A percentile compares a stretch with the other conserved stretches of the same genome.
These are phyloP conservation scores for Galaxias olidus DNA, from an alignment of 2,797 vertebrate species.

Conservation along the genomic window DNA sequence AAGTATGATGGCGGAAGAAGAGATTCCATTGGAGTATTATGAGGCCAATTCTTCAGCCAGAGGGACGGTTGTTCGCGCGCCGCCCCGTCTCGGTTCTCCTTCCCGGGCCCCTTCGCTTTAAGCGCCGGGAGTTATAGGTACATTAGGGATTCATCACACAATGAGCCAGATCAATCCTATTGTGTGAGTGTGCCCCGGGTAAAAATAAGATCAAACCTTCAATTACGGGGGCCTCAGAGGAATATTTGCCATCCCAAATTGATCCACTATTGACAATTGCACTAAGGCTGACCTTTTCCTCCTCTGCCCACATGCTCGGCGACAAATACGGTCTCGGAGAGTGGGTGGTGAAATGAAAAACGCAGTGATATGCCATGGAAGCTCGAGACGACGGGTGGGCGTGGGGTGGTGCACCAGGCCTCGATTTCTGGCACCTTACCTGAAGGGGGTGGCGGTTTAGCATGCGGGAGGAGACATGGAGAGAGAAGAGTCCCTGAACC, in stretches of 20 bases:
- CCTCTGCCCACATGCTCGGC: constrained; percentile 72
- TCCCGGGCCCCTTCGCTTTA: constrained; percentile 68
- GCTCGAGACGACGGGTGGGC: neutral
- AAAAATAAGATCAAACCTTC: constrained; percentile 78
- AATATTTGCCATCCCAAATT: constrained; percentile 75
- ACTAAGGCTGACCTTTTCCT: constrained; percentile 77
- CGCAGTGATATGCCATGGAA: neutral
- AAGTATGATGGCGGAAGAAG: constrained; percentile 63
- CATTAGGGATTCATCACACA: constrained; percentile 79
- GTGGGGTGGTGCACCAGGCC: neutral
- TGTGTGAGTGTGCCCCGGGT: constrained; percentile 71
- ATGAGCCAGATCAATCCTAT: constrained; percentile 72
- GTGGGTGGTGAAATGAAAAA: constrained; percentile 43
- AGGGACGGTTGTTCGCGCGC: constrained; percentile 56
- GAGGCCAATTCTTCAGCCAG: constrained; percentile 74
- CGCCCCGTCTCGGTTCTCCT: constrained; percentile 57
- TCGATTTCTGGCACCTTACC: neutral
- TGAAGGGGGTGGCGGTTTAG: constrained; percentile 26
- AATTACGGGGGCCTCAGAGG: constrained; percentile 73
- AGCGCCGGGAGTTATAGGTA: constrained; percentile 75
- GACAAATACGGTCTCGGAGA: constrained; percentile 67
- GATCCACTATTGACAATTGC: constrained; percentile 79
- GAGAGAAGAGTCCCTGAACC: constrained; percentile 39
- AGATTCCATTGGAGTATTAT: constrained; percentile 75
- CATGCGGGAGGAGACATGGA: constrained; percentile 3